Percentiles rank a stretch among this genome's conserved stretches.
Evolutionary conservation across 1,140 invertebrate species (phyloP).

Genomic region (Mactra quadrangularis): DNA sequence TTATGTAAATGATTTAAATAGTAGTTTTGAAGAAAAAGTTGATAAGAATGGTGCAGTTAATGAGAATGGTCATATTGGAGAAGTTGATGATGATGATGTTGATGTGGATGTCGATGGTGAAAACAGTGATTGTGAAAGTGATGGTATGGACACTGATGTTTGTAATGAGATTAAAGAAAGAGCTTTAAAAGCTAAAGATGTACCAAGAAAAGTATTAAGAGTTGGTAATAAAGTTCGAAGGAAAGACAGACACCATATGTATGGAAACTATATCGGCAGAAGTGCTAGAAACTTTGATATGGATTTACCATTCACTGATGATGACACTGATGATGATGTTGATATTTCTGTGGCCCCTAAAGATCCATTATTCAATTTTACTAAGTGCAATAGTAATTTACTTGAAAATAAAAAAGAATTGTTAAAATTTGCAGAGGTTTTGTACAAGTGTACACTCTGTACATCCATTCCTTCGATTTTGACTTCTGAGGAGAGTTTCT

Average conservation of each 20-base stretch:
- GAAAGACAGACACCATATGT: too few species aligned
- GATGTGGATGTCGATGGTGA: neutral
- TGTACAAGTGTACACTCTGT: slow-evolving; percentile 79
- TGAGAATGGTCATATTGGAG: neutral
- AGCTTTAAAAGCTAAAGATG: too few species aligned
- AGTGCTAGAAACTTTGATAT: neutral
- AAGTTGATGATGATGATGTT: too few species aligned
- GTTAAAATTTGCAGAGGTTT: slow-evolving; percentile 77
- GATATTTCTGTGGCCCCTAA: neutral
- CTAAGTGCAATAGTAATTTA: too few species aligned
- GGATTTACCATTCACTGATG: neutral
- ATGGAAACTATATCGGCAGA: neutral
- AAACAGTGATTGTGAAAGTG: neutral
- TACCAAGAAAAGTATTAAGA: too few species aligned
- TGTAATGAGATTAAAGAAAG: too few species aligned
- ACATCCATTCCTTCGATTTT: slow-evolving; percentile 76
- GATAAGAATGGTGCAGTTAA: neutral
- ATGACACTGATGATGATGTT: slow-evolving; percentile 8
- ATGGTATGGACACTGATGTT: neutral
- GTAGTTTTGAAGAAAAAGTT: too few species aligned
- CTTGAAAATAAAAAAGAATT: slow-evolving; percentile 60
- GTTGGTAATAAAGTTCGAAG: too few species aligned
- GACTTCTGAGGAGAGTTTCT: slow-evolving; percentile 74
- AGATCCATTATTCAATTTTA: too few species aligned
- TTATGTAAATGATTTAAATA: neutral